Percentiles rank a stretch among this genome's conserved stretches.
phyloP scores from a whole-genome alignment of 2,888 invertebrate species.

The Kryphioiulus occultus region DNA sequence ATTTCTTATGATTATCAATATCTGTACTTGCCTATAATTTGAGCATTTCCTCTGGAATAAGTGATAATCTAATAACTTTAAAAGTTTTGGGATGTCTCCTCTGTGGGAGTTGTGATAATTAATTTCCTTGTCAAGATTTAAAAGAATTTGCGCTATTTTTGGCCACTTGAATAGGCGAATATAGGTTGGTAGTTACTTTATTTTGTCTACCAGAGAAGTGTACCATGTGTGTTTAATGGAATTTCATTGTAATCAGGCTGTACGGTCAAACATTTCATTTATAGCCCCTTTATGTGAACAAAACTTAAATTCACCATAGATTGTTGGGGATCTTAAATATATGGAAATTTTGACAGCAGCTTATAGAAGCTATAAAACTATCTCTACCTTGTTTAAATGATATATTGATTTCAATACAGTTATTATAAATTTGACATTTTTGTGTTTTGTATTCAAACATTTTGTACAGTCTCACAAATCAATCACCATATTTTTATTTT shows the following conservation, averaged over 20 bases:
- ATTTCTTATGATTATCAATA: neutral
- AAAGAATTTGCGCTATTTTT: neutral
- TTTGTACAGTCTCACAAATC: neutral
- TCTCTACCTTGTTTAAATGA: neutral
- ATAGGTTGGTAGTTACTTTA: neutral
- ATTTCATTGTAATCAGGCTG: neutral
- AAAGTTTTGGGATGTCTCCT: neutral
- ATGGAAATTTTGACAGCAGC: neutral
- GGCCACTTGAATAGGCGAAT: neutral
- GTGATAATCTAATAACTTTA: neutral
- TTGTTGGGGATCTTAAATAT: neutral
- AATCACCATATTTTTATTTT: neutral
- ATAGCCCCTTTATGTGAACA: neutral
- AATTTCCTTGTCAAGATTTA: neutral
- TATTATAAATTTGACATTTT: neutral
- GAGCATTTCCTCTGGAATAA: neutral
- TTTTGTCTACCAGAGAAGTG: neutral
- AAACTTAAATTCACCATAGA: neutral
- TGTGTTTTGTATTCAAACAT: neutral
- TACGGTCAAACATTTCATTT: neutral
- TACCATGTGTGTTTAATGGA: neutral
- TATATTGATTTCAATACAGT: neutral
- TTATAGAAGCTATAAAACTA: neutral
- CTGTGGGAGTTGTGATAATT: neutral
- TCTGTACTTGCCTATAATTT: neutral